Conservation (phyloP, 2,797 vertebrate genomes). For the Scarus forsteni region DNA sequence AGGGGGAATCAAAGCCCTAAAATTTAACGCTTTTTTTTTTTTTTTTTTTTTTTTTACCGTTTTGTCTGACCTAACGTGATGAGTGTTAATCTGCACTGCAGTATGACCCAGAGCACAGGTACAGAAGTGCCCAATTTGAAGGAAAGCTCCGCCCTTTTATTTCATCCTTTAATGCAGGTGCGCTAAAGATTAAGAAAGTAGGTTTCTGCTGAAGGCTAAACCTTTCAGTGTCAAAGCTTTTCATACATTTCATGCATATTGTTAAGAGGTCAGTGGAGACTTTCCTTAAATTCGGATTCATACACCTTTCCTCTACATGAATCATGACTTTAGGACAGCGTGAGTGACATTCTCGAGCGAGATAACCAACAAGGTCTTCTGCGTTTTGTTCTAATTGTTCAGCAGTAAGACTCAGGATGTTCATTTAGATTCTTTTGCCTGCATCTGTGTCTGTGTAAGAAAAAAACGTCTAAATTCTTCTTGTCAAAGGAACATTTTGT, state of each 20-base stretch:
- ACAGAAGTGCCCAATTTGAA: constrained; percentile 58
- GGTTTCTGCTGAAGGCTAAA: constrained; percentile 43
- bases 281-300: constrained; percentile 44
- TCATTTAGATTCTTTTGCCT: constrained; percentile 46
- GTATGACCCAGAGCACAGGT: constrained; percentile 61
- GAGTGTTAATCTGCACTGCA: constrained; percentile 54
- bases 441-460: constrained; percentile 37
- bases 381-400: constrained; percentile 49
- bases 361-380: constrained; percentile 35
- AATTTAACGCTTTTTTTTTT: constrained; percentile 40
- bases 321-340: constrained; percentile 31
- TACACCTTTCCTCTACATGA: constrained; percentile 19
- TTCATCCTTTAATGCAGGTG: constrained; percentile 36
- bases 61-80: constrained; percentile 51
- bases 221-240: constrained; percentile 33
- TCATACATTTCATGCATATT: constrained; percentile 61
- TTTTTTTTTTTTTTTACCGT: constrained; percentile 38
- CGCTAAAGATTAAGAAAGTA: constrained; percentile 38
- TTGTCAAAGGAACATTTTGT: constrained; percentile 37
- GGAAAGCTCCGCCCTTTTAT: constrained; percentile 62
- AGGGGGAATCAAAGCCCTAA: constrained; percentile 58
- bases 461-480: constrained; percentile 27
- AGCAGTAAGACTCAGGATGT: constrained; percentile 66
- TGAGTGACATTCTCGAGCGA: neutral
- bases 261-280: constrained; percentile 25